Evolutionary conservation across 2,797 vertebrate species (phyloP), one percentile per base, ranked within the genome.

Genomic region (Ammospiza maritima): DNA sequence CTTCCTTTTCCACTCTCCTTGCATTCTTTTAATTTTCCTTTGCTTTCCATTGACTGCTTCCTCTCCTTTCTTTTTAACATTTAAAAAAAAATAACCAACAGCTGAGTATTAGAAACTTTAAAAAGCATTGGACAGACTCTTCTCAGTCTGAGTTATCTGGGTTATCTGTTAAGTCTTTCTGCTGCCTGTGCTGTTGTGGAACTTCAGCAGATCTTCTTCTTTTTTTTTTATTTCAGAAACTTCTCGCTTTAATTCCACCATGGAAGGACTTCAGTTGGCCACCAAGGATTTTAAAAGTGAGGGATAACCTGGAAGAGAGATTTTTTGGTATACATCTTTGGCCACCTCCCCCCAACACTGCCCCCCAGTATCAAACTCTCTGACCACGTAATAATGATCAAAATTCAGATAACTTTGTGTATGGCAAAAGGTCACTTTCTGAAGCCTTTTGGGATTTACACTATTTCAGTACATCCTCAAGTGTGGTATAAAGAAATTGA

Each of bases 171-270:
- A 13, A 62, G 17, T 42, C 67, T 79, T 82, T 56, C 36, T 54
- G 16, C 38, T 25, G 29, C 45, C 26, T 76, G 27, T 38, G 48
- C 44, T 85, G 58, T 54, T 75, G 67, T 38, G 19, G 6, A 56
- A 58, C 66, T 78, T 78, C 87, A 94, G 45, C 56, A 91, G 45
- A 70, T 25, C 38, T 15, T 87, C 11, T 62, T 12, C 4, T 30
- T 65, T 82, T 95, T 74, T 58, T 60, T 58, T 62, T 11, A 32
- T 95, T 97, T 89, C 95, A 97, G 96, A 94, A 90, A 77, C 87
- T 56, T 70, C 57, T 93, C 3, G 1, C 76, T 88, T 95, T 54
- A 74, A 74, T 93, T 67, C 60, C 36, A 44, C 53, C 11, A 9
- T 27, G 58, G 62, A 90, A 88, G 67, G 42, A 93, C 77, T 74